Evolutionary conservation across 2,113 vertebrate species (phyloP).

Genomic region (Panurus biarmicus): DNA sequence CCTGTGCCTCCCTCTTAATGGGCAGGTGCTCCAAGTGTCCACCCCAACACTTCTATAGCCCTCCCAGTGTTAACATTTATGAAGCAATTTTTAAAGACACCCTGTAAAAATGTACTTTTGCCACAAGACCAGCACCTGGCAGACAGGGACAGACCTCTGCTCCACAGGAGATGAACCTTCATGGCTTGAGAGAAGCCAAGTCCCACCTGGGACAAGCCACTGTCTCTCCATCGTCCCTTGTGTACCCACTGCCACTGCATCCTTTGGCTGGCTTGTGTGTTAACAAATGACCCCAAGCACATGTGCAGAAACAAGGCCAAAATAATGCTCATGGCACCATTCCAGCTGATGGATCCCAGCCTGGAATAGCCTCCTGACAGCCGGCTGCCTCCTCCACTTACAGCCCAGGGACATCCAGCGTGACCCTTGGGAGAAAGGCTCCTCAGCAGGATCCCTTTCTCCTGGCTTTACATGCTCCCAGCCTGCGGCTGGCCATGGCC

Average conservation of each 20-base stretch:
- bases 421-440: neutral
- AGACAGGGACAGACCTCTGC: neutral
- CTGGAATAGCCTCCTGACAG: neutral
- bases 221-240: neutral
- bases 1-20: neutral
- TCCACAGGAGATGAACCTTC: neutral
- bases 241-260: fast-evolving
- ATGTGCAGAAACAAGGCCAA: neutral
- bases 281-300: neutral
- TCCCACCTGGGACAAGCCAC: neutral
- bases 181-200: neutral
- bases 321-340: neutral
- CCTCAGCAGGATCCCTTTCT: neutral
- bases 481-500: neutral
- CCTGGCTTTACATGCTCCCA: neutral
- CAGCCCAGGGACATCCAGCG: neutral
- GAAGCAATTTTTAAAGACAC: neutral
- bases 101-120: neutral
- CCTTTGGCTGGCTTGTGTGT: neutral
- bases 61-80: neutral
- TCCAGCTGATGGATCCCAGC: neutral
- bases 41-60: neutral
- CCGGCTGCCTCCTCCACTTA: neutral
- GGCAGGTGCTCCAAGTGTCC: neutral
- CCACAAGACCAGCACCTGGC: fast-evolving